phyloP scores from a whole-genome alignment of 1,140 invertebrate species.

The Microplitis demolitor region DNA sequence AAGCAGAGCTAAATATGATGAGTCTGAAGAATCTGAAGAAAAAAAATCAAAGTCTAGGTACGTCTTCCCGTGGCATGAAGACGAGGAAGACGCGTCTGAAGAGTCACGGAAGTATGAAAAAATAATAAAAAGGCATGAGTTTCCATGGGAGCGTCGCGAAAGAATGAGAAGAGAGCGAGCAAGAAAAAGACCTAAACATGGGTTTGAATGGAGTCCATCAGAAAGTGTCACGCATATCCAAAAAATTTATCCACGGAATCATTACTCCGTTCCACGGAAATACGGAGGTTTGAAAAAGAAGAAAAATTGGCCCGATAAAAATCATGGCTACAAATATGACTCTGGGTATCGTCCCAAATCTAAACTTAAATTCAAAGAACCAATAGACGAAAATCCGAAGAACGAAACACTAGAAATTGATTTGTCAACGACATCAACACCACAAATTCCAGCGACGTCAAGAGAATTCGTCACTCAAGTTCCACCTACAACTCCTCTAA shows the following conservation, averaged over 20 bases:
- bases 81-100: conserved; percentile 29
- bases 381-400: background rate
- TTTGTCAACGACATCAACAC: background rate
- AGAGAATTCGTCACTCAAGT: background rate
- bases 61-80: conserved; percentile 45
- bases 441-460: conserved; percentile 18
- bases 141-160: conserved; percentile 49
- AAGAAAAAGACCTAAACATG: conserved; percentile 17
- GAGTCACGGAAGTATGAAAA: conserved; percentile 16
- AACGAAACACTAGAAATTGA: background rate
- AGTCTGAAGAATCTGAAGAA: conserved; percentile 13
- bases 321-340: too few relatives aligned
- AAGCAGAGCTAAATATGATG: background rate
- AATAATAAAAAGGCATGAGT: conserved; percentile 38
- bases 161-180: conserved; percentile 32
- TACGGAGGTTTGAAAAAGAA: background rate
- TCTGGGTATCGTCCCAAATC: conserved; percentile 23
- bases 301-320: background rate
- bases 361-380: conserved; percentile 6
- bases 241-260: conserved; percentile 35
- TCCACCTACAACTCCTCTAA: background rate
- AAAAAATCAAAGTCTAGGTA: conserved; percentile 5
- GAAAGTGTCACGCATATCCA: conserved; percentile 5
- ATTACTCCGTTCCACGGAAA: conserved; percentile 28
- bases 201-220: conserved; percentile 21